Conservation (phyloP, 2,113 vertebrate genomes). For the Panthera tigris region DNA sequence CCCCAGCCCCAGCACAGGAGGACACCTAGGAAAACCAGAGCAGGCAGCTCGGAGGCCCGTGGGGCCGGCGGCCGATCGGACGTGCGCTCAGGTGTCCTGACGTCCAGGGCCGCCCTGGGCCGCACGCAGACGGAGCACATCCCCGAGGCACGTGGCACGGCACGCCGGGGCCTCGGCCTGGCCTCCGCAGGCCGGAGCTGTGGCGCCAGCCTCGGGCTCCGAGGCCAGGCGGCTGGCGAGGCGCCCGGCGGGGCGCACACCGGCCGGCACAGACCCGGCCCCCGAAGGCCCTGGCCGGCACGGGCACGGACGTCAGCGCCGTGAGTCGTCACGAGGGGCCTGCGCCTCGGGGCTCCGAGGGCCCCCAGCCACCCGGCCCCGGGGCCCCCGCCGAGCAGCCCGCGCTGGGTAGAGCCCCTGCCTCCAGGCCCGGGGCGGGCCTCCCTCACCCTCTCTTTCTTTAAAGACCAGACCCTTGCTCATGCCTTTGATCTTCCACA, state of each 20-base stretch:
- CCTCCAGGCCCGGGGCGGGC: neutral
- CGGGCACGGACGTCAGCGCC: fast-evolving
- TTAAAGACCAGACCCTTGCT: slow-evolving; percentile 69
- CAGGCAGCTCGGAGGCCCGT: neutral
- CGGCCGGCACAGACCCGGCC: neutral
- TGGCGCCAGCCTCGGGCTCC: neutral
- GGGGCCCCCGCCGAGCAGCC: neutral
- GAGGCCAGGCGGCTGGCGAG: neutral
- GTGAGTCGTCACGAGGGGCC: fast-evolving
- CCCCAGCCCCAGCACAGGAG: fast-evolving
- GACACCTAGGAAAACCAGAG: neutral
- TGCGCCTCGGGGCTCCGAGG: neutral
- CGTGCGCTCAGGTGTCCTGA: neutral
- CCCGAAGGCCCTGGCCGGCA: neutral
- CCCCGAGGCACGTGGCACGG: fast-evolving
- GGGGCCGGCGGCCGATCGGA: neutral
- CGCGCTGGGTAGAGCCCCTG: neutral
- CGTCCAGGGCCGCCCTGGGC: neutral
- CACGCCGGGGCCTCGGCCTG: fast-evolving
- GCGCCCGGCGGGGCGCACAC: neutral
- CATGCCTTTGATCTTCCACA: slow-evolving; percentile 93
- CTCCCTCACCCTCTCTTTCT: neutral
- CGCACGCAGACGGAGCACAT: too few species aligned
- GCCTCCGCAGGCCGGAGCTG: neutral
- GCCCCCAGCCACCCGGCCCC: too few species aligned